Conservation (phyloP, 2,888 invertebrate species). For the Ctena decussata region DNA sequence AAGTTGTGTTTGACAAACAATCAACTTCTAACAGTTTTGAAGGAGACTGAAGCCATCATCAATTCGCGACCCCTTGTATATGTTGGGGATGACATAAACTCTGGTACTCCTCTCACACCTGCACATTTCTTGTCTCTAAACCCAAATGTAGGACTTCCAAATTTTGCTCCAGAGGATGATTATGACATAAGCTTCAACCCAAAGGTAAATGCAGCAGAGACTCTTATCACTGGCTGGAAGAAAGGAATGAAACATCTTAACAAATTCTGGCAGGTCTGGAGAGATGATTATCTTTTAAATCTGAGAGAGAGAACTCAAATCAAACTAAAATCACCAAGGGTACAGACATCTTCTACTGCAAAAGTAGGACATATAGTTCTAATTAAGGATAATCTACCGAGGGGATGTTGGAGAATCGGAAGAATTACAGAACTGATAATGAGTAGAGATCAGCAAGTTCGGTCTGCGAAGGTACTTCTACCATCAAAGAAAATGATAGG, state of each 20-base stretch:
- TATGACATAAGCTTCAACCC: not conserved
- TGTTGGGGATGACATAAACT: too few species aligned
- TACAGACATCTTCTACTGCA: not conserved
- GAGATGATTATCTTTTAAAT: not conserved
- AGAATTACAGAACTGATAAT: not conserved
- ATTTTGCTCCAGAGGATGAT: not conserved
- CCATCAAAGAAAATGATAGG: not conserved
- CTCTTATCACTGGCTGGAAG: not conserved
- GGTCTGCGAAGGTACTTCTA: not conserved
- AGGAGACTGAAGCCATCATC: not conserved
- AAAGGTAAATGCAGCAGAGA: not conserved
- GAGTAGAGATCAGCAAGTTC: not conserved
- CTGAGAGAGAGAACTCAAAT: not conserved
- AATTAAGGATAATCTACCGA: not conserved
- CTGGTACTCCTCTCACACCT: too few species aligned
- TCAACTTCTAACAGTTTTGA: not conserved
- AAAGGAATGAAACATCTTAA: not conserved
- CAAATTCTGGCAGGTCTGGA: not conserved
- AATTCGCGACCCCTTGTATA: too few species aligned
- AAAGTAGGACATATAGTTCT: not conserved
- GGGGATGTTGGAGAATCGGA: not conserved
- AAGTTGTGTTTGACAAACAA: not conserved
- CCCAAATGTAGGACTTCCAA: not conserved
- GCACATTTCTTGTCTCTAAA: not conserved
- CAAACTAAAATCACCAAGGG: not conserved